Evolutionary conservation across 37 sponge, comb jelly and placozoan species (phyloP).

Genomic region (Eunapius fragilis): DNA sequence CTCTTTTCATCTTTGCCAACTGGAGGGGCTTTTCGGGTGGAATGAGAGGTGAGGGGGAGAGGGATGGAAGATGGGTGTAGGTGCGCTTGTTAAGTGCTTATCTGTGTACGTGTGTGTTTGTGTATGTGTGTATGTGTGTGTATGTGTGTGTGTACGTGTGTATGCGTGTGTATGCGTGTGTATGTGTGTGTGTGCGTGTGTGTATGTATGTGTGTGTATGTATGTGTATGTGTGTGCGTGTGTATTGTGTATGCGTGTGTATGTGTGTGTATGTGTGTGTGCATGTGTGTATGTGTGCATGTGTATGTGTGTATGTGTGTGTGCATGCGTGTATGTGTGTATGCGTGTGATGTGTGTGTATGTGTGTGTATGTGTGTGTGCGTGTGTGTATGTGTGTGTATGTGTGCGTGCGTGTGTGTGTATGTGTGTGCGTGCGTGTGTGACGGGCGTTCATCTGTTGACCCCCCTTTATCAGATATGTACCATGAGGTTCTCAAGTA

Average conservation of each 20-base stretch:
- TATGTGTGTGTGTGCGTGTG: too few relatives aligned
- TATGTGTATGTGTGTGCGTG: neutral
- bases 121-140: conserved; percentile 84
- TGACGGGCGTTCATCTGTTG: neutral
- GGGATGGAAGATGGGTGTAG: neutral
- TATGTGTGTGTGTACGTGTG: conserved; percentile 79
- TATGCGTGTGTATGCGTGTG: neutral
- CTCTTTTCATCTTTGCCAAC: conserved; percentile 97
- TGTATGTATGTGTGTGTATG: neutral
- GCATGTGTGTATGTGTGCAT: too few relatives aligned
- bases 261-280: too few relatives aligned
- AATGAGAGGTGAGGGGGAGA: conserved; percentile 86
- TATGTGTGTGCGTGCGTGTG: too few relatives aligned
- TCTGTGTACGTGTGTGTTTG: neutral
- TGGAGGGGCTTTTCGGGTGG: conserved; percentile 99
- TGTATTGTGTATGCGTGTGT: too few relatives aligned
- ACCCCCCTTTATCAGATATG: conserved; percentile 74
- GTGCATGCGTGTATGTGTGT: too few relatives aligned
- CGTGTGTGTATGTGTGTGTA: too few relatives aligned
- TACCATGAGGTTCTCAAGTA: conserved; percentile 96
- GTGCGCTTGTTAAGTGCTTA: neutral
- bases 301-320: too few relatives aligned
- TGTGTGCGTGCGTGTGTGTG: too few relatives aligned
- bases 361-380: too few relatives aligned
- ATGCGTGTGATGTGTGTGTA: too few relatives aligned